Percentiles rank a stretch among this genome's conserved stretches.
Evolutionary conservation across 2,888 invertebrate genomes (phyloP).

Genomic region (Clunio marinus): DNA sequence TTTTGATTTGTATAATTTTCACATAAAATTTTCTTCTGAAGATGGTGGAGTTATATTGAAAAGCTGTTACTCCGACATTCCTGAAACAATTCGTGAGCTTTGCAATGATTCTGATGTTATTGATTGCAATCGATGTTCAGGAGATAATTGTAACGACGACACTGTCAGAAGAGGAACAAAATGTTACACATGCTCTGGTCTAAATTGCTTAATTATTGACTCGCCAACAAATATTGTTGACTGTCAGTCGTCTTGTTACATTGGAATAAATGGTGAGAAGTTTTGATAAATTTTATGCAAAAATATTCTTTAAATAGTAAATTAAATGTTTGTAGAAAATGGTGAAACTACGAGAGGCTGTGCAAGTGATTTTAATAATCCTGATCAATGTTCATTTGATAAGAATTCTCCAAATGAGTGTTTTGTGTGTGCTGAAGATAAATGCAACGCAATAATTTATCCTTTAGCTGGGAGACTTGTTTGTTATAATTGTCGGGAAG

Average conservation of each 20-base stretch:
- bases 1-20: background rate
- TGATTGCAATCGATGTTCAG: background rate
- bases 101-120: constrained; percentile 6
- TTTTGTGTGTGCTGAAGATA: background rate
- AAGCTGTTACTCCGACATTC: constrained; percentile 14
- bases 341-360: background rate
- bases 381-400: background rate
- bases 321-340: background rate
- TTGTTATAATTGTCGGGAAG: background rate
- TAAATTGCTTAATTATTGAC: background rate
- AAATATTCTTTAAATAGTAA: too few relatives aligned
- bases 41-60: background rate
- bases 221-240: background rate
- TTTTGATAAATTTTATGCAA: too few relatives aligned
- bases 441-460: constrained; percentile 28
- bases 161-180: background rate
- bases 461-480: constrained; percentile 19
- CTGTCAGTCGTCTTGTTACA: constrained; percentile 20
- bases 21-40: too few relatives aligned
- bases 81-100: background rate
- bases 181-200: constrained; percentile 23
- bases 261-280: constrained; percentile 19
- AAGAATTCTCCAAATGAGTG: background rate
- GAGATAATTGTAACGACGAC: constrained; percentile 15
- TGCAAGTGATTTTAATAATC: background rate